Percentiles rank a stretch among this genome's conserved stretches.
Conservation (phyloP, 2,888 invertebrate genomes). For the Catocala fraxini region DNA sequence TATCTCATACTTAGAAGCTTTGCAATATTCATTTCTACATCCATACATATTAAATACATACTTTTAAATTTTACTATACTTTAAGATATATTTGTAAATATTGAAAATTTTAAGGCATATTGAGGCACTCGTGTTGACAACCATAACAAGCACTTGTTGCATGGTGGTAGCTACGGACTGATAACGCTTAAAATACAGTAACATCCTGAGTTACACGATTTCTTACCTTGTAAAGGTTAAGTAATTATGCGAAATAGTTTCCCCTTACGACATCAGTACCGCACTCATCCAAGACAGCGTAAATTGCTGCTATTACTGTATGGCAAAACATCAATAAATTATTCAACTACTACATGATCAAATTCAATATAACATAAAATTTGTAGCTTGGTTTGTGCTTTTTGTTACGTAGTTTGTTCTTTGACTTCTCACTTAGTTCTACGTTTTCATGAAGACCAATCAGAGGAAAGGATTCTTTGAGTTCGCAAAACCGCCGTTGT, state of each 20-base stretch:
- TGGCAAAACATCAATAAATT: constrained; percentile 71
- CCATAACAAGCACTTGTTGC: constrained; percentile 51
- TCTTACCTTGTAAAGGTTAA: constrained; percentile 28
- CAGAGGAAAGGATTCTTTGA: constrained; percentile 84
- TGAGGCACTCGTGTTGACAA: constrained; percentile 78
- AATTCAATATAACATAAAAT: constrained; percentile 63
- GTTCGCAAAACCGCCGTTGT: constrained; percentile 76
- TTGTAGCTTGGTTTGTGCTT: constrained; percentile 84
- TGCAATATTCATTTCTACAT: constrained; percentile 45
- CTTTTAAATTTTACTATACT: constrained; percentile 40
- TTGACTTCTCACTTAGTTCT: constrained; percentile 66
- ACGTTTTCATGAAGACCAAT: constrained; percentile 54
- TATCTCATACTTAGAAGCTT: constrained; percentile 40
- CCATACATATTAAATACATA: constrained; percentile 56
- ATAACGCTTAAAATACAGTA: constrained; percentile 42
- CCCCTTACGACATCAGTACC: constrained; percentile 17
- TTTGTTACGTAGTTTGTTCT: constrained; percentile 75
- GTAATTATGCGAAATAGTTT: constrained; percentile 31
- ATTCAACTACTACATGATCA: constrained; percentile 64
- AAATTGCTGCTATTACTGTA: constrained; percentile 51
- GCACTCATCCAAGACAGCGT: constrained; percentile 18
- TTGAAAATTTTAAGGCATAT: constrained; percentile 71
- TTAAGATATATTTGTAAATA: constrained; percentile 47
- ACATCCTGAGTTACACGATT: constrained; percentile 32
- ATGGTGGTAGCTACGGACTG: constrained; percentile 41